Percentiles rank a stretch among this genome's conserved stretches.
Conservation (phyloP, 1,140 invertebrate genomes). For the Hycleus cichorii region DNA sequence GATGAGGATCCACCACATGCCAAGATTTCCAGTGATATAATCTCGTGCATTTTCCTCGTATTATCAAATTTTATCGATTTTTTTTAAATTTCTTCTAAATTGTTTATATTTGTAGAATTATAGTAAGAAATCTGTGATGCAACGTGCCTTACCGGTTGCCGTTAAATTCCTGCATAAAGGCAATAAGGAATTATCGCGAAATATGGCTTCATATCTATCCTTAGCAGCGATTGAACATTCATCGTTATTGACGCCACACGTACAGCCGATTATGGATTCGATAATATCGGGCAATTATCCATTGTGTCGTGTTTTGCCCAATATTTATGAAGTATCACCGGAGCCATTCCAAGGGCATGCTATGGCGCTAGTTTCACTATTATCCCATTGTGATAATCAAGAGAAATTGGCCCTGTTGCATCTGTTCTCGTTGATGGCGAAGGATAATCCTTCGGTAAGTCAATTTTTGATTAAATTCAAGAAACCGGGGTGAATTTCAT, state of each 20-base stretch:
- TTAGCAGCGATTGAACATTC: conserved; percentile 89
- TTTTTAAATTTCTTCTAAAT: neutral
- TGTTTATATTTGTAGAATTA: conserved; percentile 62
- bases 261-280: conserved; percentile 82
- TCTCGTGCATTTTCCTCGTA: conserved; percentile 90
- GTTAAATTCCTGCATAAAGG: conserved; percentile 87
- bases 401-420: conserved; percentile 78
- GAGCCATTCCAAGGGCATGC: conserved; percentile 78
- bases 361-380: conserved; percentile 68
- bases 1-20: conserved; percentile 90
- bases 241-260: conserved; percentile 72
- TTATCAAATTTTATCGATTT: conserved; percentile 17
- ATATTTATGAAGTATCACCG: conserved; percentile 79
- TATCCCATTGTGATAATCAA: conserved; percentile 72
- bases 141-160: conserved; percentile 77
- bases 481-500: no score
- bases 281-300: conserved; percentile 83
- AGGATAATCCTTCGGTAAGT: conserved; percentile 64
- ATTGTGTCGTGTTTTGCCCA: conserved; percentile 74
- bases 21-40: conserved; percentile 89
- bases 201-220: conserved; percentile 86
- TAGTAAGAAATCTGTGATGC: conserved; percentile 81
- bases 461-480: no score
- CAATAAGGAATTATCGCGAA: conserved; percentile 79
- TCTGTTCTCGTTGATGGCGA: conserved; percentile 73